These are phyloP conservation scores for Enteromius treurensis DNA, from an alignment of 2,797 vertebrate species.

Conservation along the genomic window DNA sequence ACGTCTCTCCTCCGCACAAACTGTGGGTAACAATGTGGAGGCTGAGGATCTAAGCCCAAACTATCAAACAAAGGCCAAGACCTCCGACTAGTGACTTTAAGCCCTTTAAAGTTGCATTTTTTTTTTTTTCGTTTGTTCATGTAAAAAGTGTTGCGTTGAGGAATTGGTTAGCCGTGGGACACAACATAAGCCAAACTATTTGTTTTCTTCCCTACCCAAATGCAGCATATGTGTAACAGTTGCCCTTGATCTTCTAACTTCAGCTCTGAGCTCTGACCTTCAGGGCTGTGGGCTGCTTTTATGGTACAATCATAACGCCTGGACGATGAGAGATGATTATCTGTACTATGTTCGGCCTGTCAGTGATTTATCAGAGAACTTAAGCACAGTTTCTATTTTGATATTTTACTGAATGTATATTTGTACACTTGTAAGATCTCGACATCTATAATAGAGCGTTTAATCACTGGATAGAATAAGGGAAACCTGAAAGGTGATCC, in stretches of 20 bases:
- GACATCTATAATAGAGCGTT: conserved; percentile 58
- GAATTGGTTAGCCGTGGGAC: conserved; percentile 63
- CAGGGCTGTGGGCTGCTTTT: conserved; percentile 60
- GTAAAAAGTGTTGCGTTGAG: conserved; percentile 61
- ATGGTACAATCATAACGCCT: conserved; percentile 76
- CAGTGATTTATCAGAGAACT: conserved; percentile 64
- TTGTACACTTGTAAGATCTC: conserved; percentile 60
- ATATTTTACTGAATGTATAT: conserved; percentile 61
- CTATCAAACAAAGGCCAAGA: conserved; percentile 66
- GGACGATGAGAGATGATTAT: conserved; percentile 63
- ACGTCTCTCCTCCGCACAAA: conserved; percentile 68
- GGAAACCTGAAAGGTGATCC: conserved; percentile 52
- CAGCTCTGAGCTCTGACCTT: conserved; percentile 56
- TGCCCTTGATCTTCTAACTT: conserved; percentile 60
- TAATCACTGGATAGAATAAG: conserved; percentile 61
- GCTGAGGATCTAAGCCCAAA: conserved; percentile 61
- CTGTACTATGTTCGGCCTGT: conserved; percentile 53
- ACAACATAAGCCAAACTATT: conserved; percentile 61
- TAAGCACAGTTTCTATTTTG: conserved; percentile 59
- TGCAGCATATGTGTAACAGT: conserved; percentile 56
- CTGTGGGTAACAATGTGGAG: conserved; percentile 58
- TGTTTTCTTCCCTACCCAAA: conserved; percentile 42
- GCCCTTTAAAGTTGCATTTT: conserved; percentile 62
- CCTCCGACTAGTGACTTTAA: conserved; percentile 74
- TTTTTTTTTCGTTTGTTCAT: conserved; percentile 25